Percentiles rank a stretch among this genome's conserved stretches.
Evolutionary conservation across 2,113 vertebrate species (phyloP).

Genomic region (Channa argus): DNA sequence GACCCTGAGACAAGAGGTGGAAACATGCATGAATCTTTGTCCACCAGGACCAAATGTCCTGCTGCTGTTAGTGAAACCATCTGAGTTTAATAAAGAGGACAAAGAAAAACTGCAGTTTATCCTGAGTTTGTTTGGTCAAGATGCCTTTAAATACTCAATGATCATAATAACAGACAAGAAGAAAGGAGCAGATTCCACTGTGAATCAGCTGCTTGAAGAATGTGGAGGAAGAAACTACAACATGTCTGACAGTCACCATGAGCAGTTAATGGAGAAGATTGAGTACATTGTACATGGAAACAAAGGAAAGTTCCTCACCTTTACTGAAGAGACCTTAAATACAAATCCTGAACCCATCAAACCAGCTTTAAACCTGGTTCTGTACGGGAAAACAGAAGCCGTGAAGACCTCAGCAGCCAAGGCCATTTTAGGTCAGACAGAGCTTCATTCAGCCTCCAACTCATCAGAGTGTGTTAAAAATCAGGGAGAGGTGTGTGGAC

Average conservation of each 20-base stretch:
- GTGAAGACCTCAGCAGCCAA: too few relatives aligned
- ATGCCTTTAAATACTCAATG: constrained; percentile 29
- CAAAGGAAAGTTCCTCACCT: constrained; percentile 14
- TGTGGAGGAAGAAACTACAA: constrained; percentile 33
- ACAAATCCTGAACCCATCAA: neutral
- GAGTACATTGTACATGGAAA: neutral
- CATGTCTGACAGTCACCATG: neutral
- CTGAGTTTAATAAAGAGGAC: constrained; percentile 4
- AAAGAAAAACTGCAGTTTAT: constrained; percentile 26
- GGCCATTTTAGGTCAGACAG: too few relatives aligned
- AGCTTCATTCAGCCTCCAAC: too few relatives aligned
- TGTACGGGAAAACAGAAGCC: constrained; percentile 45
- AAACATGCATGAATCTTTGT: neutral
- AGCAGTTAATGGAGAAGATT: constrained; percentile 1
- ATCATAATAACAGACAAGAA: neutral
- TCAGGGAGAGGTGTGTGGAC: too few relatives aligned
- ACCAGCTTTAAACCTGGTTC: constrained; percentile 50
- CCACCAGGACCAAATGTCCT: neutral
- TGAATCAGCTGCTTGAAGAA: neutral
- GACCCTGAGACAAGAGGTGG: too few relatives aligned
- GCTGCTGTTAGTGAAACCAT: constrained; percentile 44
- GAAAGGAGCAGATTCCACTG: rapidly evolving
- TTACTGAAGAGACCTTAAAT: too few relatives aligned
- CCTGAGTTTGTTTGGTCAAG: constrained; percentile 34
- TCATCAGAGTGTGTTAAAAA: too few relatives aligned